These are phyloP conservation scores for Melitaea athalia DNA, from an alignment of 2,888 invertebrate genomes.

Conservation along the genomic window DNA sequence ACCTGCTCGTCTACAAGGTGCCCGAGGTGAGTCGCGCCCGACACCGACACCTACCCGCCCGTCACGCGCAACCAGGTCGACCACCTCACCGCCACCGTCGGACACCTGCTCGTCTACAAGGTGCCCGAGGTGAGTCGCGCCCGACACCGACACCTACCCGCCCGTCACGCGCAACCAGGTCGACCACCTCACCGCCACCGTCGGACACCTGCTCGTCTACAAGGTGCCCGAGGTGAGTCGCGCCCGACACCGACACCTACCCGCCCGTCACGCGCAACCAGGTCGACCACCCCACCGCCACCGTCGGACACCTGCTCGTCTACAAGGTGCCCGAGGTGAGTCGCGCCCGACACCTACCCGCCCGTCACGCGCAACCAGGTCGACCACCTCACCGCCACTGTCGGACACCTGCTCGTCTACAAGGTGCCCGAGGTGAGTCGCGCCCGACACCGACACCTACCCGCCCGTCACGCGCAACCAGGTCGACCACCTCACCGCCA, in stretches of 20 bases:
- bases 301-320: conserved; percentile 90
- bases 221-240: conserved; percentile 32
- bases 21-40: conserved; percentile 59
- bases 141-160: too few relatives aligned
- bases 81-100: conserved; percentile 90
- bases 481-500: conserved; percentile 91
- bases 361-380: too few relatives aligned
- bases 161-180: too few relatives aligned
- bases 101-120: conserved; percentile 89
- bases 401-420: too few relatives aligned
- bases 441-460: conserved; percentile 79
- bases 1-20: too few relatives aligned
- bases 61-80: conserved; percentile 92
- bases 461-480: conserved; percentile 91
- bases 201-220: too few relatives aligned
- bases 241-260: conserved; percentile 86
- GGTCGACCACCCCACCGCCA: conserved; percentile 91
- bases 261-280: conserved; percentile 91
- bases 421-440: too few relatives aligned
- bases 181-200: too few relatives aligned
- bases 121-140: conserved; percentile 86
- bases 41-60: conserved; percentile 89
- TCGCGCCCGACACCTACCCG: too few relatives aligned
- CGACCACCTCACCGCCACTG: too few relatives aligned
- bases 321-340: conserved; percentile 90